Conservation (phyloP, 2,888 invertebrate species). For the Rhamnusium bicolor region DNA sequence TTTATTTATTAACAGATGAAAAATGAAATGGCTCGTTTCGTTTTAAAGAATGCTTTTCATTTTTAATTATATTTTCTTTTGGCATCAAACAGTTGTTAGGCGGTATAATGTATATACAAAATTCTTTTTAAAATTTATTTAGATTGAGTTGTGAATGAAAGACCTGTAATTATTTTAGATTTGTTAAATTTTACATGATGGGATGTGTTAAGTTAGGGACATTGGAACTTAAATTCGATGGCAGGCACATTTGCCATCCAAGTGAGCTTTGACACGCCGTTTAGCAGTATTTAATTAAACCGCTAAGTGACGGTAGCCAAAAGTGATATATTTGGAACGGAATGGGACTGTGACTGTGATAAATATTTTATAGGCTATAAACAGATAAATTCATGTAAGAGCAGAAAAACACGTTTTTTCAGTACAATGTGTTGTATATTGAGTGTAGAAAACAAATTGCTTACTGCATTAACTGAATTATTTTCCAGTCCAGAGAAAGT, state of each 20-base stretch:
- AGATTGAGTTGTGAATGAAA: not conserved
- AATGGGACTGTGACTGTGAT: constrained; percentile 43
- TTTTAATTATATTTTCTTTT: constrained; percentile 34
- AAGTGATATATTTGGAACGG: constrained; percentile 51
- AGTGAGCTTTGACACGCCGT: constrained; percentile 26
- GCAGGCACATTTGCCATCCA: not conserved
- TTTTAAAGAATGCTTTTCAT: constrained; percentile 31
- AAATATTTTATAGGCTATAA: constrained; percentile 42
- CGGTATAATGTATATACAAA: not conserved
- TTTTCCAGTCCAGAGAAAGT: too few relatives aligned
- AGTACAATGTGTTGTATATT: too few relatives aligned
- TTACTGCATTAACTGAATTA: too few relatives aligned
- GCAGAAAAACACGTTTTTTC: too few relatives aligned
- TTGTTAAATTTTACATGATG: not conserved
- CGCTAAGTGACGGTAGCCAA: constrained; percentile 37
- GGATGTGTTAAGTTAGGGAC: not conserved
- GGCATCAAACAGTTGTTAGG: not conserved
- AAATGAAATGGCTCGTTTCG: constrained; percentile 25
- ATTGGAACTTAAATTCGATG: not conserved
- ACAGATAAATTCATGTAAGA: not conserved
- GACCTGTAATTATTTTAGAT: not conserved
- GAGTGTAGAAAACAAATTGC: too few relatives aligned
- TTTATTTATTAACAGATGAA: constrained; percentile 41
- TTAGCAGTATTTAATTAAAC: constrained; percentile 32
- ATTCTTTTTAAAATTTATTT: not conserved